A percentile compares a stretch with the other conserved stretches of the same genome.
Conservation (phyloP, 2,113 vertebrate genomes). For the Meriones unguiculatus region DNA sequence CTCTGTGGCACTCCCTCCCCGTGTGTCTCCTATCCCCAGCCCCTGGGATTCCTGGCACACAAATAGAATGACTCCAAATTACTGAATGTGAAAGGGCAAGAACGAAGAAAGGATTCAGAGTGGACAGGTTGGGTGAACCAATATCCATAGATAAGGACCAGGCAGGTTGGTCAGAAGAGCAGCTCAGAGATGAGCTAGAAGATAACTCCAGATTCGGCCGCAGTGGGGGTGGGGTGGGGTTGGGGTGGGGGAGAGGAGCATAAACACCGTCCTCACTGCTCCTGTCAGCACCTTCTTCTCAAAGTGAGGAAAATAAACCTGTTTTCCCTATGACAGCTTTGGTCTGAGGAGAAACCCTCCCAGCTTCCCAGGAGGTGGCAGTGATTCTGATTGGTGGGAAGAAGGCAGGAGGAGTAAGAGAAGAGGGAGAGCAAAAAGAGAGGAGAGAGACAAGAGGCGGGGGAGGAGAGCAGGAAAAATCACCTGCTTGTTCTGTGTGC, state of each 20-base stretch:
- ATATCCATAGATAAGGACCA: not conserved
- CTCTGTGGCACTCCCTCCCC: rapidly evolving
- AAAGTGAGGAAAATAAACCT: conserved; percentile 57
- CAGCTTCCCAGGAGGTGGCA: conserved; percentile 39
- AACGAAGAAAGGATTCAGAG: not conserved
- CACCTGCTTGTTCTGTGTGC: conserved; percentile 14
- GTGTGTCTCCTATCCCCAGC: not conserved
- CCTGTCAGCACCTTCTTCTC: conserved; percentile 50
- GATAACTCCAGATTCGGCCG: not conserved
- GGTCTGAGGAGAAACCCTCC: conserved; percentile 53
- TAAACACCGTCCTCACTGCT: not conserved
- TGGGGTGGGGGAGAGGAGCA: not conserved
- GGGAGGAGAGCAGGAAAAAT: not conserved
- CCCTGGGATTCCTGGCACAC: not conserved
- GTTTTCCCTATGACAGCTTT: conserved; percentile 63
- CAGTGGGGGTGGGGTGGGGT: not conserved
- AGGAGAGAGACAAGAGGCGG: not conserved
- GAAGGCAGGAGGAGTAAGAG: not conserved
- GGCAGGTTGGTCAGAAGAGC: not conserved
- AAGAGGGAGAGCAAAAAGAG: not conserved
- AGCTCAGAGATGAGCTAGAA: not conserved
- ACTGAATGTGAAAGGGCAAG: not conserved
- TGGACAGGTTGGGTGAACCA: not conserved
- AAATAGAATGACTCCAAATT: not conserved
- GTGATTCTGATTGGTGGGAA: not conserved